These are phyloP conservation scores for Drosophila orena DNA, from an alignment of 1,140 invertebrate species.

Conservation along the genomic window DNA sequence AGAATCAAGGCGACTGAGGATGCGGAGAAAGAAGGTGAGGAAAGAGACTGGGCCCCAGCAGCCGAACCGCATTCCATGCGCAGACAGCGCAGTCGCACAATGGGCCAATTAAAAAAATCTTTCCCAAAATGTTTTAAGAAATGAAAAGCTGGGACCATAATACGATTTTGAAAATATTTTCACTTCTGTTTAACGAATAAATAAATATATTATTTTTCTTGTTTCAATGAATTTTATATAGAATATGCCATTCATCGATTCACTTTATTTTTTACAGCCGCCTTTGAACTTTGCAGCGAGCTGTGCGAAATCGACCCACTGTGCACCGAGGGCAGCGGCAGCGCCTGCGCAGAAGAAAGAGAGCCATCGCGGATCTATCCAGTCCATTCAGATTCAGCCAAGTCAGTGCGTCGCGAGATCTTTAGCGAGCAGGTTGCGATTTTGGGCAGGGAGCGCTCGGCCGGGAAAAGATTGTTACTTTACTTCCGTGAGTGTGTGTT, in stretches of 20 bases:
- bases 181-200: too few species aligned
- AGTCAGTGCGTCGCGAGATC: slow-evolving; percentile 65
- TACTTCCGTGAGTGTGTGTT: slow-evolving; percentile 7
- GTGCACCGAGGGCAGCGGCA: slow-evolving; percentile 6
- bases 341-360: slow-evolving; percentile 20
- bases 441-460: slow-evolving; percentile 1
- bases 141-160: too few species aligned
- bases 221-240: too few species aligned
- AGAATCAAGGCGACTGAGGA: slow-evolving; percentile 56
- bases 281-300: neutral
- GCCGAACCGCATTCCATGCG: slow-evolving; percentile 37
- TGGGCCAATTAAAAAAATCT: neutral
- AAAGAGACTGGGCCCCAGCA: slow-evolving; percentile 39
- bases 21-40: neutral
- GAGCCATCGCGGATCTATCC: slow-evolving; percentile 24
- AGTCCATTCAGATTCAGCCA: slow-evolving; percentile 5
- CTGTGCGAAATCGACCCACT: neutral
- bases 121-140: neutral
- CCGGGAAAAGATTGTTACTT: slow-evolving; percentile 34
- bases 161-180: too few species aligned
- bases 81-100: slow-evolving; percentile 7
- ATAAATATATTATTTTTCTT: too few species aligned
- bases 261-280: too few species aligned
- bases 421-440: slow-evolving; percentile 52
- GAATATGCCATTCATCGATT: too few species aligned